Conservation (phyloP, 2,888 invertebrate genomes). For the Cheilosia variabilis region DNA sequence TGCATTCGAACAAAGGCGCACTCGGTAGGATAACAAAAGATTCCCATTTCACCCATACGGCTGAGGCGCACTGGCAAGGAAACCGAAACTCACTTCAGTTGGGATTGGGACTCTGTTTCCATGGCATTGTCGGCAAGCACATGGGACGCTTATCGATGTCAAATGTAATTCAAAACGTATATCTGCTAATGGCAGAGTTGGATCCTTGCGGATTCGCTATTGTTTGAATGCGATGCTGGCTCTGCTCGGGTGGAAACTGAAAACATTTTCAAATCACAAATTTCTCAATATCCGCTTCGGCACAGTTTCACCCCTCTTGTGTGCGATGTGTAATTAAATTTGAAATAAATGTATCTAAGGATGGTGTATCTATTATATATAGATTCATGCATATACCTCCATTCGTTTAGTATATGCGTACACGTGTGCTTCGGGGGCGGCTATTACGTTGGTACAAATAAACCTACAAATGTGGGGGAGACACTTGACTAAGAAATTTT, state of each 20-base stretch:
- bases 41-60: constrained; percentile 45
- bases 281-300: constrained; percentile 77
- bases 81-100: constrained; percentile 36
- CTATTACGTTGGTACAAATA: too few species aligned
- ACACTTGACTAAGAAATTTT: too few species aligned
- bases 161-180: constrained; percentile 57
- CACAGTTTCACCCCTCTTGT: constrained; percentile 1
- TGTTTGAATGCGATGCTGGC: not conserved
- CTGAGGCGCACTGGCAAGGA: constrained; percentile 13
- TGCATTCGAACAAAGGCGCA: constrained; percentile 60
- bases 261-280: constrained; percentile 77
- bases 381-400: too few species aligned
- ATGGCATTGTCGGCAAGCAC: constrained; percentile 1
- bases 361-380: not conserved
- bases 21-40: constrained; percentile 67
- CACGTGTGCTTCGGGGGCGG: too few species aligned
- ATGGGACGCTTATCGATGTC: constrained; percentile 49
- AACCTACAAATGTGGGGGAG: too few species aligned
- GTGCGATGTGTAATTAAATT: not conserved
- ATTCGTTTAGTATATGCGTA: too few species aligned
- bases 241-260: constrained; percentile 72
- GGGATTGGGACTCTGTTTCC: not conserved
- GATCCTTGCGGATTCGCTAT: constrained; percentile 40
- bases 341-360: not conserved
- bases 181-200: constrained; percentile 27